Evolutionary conservation across 2,113 vertebrate genomes (phyloP).

Genomic region (Nycticebus coucang): DNA sequence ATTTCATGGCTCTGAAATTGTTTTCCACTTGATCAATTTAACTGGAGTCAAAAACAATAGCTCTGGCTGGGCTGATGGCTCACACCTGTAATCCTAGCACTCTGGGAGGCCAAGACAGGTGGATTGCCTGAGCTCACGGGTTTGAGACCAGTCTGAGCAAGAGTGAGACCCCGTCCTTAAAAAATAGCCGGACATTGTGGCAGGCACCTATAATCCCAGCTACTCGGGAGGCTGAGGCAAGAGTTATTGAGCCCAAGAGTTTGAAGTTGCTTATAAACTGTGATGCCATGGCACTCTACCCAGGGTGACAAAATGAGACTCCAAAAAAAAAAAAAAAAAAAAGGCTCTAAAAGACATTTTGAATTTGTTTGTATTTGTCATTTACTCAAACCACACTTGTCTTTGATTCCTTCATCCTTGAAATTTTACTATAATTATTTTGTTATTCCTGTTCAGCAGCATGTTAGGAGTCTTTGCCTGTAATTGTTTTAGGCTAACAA

Average conservation of each 20-base stretch:
- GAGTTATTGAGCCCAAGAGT: too few relatives aligned
- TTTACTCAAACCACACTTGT: not conserved
- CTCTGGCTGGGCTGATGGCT: not conserved
- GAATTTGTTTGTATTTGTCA: slow-evolving; percentile 52
- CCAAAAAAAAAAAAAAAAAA: not conserved
- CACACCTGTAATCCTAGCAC: too few relatives aligned
- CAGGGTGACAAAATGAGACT: too few relatives aligned
- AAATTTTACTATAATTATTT: not conserved
- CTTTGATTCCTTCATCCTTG: slow-evolving; percentile 15
- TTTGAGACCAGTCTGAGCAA: too few relatives aligned
- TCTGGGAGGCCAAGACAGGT: too few relatives aligned
- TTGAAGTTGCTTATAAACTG: too few relatives aligned
- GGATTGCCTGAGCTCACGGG: too few relatives aligned
- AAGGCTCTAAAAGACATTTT: not conserved
- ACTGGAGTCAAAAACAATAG: not conserved
- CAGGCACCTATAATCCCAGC: too few relatives aligned
- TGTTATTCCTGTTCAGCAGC: not conserved
- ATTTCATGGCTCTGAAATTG: slow-evolving; percentile 29
- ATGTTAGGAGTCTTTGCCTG: slow-evolving; percentile 24
- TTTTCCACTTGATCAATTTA: slow-evolving; percentile 48
- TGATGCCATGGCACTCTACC: too few relatives aligned
- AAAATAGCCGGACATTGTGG: too few relatives aligned
- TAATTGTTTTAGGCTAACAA: slow-evolving; percentile 5
- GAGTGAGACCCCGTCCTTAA: too few relatives aligned
- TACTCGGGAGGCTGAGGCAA: too few relatives aligned